These are phyloP conservation scores for Melinopterus prodromus DNA, from an alignment of 2,888 invertebrate genomes.

Conservation along the genomic window DNA sequence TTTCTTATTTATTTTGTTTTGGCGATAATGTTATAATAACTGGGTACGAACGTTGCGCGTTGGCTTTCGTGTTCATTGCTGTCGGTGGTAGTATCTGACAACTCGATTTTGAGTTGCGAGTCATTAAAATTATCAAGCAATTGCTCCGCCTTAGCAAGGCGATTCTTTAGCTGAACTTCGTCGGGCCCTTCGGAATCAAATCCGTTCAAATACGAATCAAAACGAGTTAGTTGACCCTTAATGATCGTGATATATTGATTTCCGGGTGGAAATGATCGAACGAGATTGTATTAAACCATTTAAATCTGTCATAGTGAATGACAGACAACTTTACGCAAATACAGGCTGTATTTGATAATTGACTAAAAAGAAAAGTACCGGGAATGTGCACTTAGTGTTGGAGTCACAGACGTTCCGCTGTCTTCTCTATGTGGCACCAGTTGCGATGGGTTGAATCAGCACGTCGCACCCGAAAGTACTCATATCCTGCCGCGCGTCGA, in stretches of 20 bases:
- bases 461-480: too few species aligned
- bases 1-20: background rate
- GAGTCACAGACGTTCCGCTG: background rate
- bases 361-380: background rate
- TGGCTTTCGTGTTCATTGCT: background rate
- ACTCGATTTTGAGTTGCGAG: background rate
- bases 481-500: too few species aligned
- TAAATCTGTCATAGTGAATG: background rate
- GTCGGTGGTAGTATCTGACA: background rate
- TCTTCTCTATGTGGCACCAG: too few species aligned
- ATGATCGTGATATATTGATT: too few species aligned
- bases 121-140: background rate
- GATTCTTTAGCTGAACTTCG: background rate
- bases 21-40: background rate
- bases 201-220: background rate
- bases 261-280: background rate
- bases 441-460: too few species aligned
- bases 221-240: background rate
- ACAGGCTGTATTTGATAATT: background rate
- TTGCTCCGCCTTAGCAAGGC: background rate
- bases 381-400: background rate
- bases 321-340: background rate
- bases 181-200: background rate
- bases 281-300: background rate
- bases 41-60: background rate